A percentile compares a stretch with the other conserved stretches of the same genome.
These are phyloP conservation scores for Brevimyrus niger DNA, from an alignment of 2,113 vertebrate genomes.

Conservation along the genomic window DNA sequence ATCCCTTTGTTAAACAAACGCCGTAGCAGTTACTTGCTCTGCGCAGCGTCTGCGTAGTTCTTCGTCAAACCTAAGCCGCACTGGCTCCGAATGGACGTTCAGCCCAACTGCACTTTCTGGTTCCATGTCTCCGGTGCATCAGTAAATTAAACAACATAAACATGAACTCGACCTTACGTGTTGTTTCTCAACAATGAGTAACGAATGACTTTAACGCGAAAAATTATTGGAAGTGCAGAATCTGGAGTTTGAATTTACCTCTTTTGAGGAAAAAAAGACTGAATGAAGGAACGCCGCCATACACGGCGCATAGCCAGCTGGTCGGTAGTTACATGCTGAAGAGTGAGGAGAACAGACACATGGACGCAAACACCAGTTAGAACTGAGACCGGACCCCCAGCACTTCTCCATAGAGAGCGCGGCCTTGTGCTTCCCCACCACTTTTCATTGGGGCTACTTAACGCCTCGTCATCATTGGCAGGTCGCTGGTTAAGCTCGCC, in stretches of 20 bases:
- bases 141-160: neutral
- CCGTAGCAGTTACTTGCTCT: neutral
- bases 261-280: neutral
- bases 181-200: neutral
- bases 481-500: conserved; percentile 8
- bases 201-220: neutral
- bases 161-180: neutral
- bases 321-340: neutral
- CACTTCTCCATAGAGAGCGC: neutral
- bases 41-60: neutral
- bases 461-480: conserved; percentile 32
- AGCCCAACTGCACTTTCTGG: neutral
- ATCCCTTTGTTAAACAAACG: neutral
- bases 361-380: neutral
- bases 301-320: neutral
- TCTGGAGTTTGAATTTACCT: neutral
- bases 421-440: conserved; percentile 21
- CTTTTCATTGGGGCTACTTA: conserved; percentile 19
- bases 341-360: neutral
- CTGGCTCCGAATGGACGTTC: neutral
- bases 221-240: neutral
- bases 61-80: neutral
- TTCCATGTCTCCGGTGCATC: neutral
- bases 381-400: neutral
- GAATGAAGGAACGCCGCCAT: neutral